Conservation (phyloP, 2,113 vertebrate genomes). For the Toxotes chatareus region DNA sequence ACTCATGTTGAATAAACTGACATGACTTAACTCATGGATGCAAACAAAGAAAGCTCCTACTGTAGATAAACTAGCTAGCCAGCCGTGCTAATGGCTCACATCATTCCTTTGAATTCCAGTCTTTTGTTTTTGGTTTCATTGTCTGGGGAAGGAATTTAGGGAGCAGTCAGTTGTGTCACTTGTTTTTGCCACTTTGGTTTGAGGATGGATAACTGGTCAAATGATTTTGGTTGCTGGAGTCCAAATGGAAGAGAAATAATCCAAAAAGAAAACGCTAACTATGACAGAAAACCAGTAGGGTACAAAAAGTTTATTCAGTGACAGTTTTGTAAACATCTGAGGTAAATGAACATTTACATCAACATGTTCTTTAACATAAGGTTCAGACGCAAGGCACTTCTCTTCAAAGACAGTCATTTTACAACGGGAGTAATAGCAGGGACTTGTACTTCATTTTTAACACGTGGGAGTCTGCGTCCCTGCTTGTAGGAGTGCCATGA, state of each 20-base stretch:
- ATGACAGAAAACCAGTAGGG: constrained; percentile 59
- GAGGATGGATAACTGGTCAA: not conserved
- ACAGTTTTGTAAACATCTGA: constrained; percentile 90
- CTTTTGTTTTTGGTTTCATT: no score
- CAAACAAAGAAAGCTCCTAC: not conserved
- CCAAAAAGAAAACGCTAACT: not conserved
- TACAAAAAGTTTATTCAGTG: constrained; percentile 93
- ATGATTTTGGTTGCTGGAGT: not conserved
- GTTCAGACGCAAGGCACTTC: constrained; percentile 86
- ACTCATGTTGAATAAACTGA: not conserved
- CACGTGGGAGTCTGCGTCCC: constrained; percentile 26
- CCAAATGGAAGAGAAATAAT: not conserved
- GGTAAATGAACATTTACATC: constrained; percentile 91
- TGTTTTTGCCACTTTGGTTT: not conserved
- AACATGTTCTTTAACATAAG: constrained; percentile 87
- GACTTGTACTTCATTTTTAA: constrained; percentile 28
- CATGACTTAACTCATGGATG: not conserved
- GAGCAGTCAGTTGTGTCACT: no score
- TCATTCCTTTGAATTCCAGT: not conserved
- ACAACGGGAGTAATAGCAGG: constrained; percentile 59
- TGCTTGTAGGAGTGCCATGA: constrained; percentile 31
- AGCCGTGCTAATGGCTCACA: not conserved
- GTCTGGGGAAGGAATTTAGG: no score
- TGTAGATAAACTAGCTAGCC: not conserved
- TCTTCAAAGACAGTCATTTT: constrained; percentile 79